These are phyloP conservation scores for Nothura maculosa DNA, from an alignment of 2,797 vertebrate genomes.

Conservation along the genomic window DNA sequence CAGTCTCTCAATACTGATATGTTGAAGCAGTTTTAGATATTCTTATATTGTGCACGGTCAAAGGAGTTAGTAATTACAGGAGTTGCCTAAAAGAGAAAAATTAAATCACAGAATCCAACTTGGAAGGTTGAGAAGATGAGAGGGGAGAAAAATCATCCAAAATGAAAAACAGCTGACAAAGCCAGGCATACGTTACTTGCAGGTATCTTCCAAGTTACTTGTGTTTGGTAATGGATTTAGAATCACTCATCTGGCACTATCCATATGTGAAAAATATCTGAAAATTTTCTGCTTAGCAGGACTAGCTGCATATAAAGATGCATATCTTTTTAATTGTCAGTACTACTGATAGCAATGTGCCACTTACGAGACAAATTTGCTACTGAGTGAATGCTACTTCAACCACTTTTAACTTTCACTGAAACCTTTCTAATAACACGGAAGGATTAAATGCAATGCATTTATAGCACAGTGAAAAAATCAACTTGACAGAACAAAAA, in stretches of 20 bases:
- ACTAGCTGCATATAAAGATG: not conserved
- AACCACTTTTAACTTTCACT: constrained; percentile 4
- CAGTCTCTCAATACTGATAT: not conserved
- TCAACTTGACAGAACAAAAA: not conserved
- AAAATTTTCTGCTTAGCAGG: not conserved
- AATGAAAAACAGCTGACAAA: not conserved
- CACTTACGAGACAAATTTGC: not conserved
- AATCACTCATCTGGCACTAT: not conserved
- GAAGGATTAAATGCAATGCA: not conserved
- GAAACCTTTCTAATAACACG: not conserved
- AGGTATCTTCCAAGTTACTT: not conserved
- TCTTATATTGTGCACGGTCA: not conserved
- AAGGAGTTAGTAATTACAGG: not conserved
- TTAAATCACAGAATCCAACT: rapidly evolving
- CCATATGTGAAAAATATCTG: not conserved
- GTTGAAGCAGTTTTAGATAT: not conserved
- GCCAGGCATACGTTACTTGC: not conserved
- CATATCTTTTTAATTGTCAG: not conserved
- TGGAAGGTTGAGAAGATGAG: not conserved
- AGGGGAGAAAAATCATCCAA: not conserved
- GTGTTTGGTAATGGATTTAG: not conserved
- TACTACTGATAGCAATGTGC: not conserved
- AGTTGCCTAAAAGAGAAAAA: not conserved
- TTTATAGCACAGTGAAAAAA: not conserved
- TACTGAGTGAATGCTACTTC: not conserved